A percentile compares a stretch with the other conserved stretches of the same genome.
Conservation (phyloP, 2,797 vertebrate species). For the Yasuhikotakia modesta region DNA sequence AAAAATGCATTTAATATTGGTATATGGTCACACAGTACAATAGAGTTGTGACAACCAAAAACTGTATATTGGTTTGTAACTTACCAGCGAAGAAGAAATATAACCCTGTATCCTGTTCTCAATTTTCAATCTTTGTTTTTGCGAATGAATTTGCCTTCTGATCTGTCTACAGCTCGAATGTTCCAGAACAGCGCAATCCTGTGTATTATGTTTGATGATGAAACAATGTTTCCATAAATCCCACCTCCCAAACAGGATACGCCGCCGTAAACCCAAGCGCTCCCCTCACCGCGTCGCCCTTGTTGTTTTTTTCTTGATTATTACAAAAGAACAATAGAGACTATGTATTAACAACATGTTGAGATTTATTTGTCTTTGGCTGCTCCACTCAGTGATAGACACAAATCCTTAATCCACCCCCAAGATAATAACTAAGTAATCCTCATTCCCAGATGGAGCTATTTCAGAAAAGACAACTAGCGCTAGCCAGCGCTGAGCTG, state of each 20-base stretch:
- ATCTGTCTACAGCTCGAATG: slow-evolving; percentile 32
- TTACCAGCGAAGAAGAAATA: neutral
- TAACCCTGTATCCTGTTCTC: slow-evolving; percentile 33
- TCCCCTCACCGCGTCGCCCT: neutral
- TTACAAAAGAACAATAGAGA: slow-evolving; percentile 67
- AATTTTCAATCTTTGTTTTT: slow-evolving; percentile 41
- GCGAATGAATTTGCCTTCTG: slow-evolving; percentile 40
- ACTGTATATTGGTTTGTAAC: slow-evolving; percentile 22
- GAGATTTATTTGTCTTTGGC: slow-evolving; percentile 72
- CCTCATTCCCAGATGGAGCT: slow-evolving; percentile 76
- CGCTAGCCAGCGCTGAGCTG: slow-evolving; percentile 64
- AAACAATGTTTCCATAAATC: slow-evolving; percentile 46
- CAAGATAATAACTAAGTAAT: slow-evolving; percentile 82
- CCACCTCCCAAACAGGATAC: slow-evolving; percentile 43
- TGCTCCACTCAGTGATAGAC: slow-evolving; percentile 69
- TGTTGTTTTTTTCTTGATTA: slow-evolving; percentile 56
- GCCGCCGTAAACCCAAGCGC: slow-evolving; percentile 41
- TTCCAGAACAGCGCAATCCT: slow-evolving; percentile 32
- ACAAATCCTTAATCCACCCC: slow-evolving; percentile 80
- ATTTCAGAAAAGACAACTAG: slow-evolving; percentile 67
- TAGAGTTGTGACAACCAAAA: neutral
- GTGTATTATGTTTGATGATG: slow-evolving; percentile 39
- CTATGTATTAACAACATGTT: slow-evolving; percentile 66
- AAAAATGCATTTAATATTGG: neutral
- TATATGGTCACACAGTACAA: neutral